Conservation (phyloP, 2,888 invertebrate genomes). For the Apodemia mormo region DNA sequence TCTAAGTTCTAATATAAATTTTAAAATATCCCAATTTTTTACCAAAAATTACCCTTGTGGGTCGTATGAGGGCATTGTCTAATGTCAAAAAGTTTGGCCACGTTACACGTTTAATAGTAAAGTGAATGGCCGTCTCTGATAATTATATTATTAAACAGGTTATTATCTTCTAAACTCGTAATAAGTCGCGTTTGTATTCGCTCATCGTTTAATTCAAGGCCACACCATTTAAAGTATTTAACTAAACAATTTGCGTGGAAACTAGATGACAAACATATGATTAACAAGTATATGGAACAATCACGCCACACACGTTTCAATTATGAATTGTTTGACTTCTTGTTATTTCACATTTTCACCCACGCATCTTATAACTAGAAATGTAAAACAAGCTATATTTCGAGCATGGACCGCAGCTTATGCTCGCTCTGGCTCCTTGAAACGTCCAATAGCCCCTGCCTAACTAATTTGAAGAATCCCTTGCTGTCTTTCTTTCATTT, state of each 20-base stretch:
- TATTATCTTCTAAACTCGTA: not conserved
- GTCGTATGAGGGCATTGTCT: no score
- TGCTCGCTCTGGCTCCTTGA: no score
- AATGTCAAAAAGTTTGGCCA: no score
- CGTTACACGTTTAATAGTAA: not conserved
- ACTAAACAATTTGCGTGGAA: conserved; percentile 30
- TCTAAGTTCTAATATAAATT: no score
- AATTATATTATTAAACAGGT: not conserved
- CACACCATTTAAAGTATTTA: conserved; percentile 12
- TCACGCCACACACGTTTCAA: not conserved
- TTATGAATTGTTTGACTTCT: conserved; percentile 1
- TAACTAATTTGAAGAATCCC: no score
- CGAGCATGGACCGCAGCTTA: no score
- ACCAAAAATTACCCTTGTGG: no score
- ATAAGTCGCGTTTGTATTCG: not conserved
- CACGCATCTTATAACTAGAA: not conserved
- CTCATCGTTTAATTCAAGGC: conserved; percentile 14
- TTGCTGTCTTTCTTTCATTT: no score
- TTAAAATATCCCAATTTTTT: no score
- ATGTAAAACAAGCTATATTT: no score
- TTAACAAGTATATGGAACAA: not conserved
- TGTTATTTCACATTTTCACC: not conserved
- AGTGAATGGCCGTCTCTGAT: not conserved
- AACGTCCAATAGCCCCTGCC: no score
- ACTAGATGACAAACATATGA: conserved; percentile 21